phyloP scores from a whole-genome alignment of 2,888 invertebrate species.

The Chrysina gloriosa region DNA sequence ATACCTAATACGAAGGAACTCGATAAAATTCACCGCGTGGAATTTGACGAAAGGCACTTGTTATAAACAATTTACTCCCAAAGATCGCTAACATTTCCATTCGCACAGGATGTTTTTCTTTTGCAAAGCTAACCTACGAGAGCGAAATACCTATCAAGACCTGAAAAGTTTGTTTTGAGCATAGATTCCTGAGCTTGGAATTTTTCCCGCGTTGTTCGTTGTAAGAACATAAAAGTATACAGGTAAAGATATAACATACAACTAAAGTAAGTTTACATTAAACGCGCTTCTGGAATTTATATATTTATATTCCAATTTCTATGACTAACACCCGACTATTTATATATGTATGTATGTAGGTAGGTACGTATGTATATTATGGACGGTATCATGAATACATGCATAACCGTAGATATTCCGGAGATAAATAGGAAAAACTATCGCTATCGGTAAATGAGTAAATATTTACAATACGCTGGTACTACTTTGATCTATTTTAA shows the following conservation, averaged over 20 bases:
- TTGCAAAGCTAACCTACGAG: no score
- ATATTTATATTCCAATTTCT: background rate
- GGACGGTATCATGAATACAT: background rate
- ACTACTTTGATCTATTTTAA: constrained; percentile 17
- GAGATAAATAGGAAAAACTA: constrained; percentile 21
- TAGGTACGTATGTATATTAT: background rate
- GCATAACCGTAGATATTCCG: constrained; percentile 4
- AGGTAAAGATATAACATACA: background rate
- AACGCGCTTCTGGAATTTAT: background rate
- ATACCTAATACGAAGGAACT: no score
- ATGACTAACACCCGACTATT: background rate
- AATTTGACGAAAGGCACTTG: no score
- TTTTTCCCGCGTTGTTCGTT: no score
- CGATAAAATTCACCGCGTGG: no score
- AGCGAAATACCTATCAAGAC: no score
- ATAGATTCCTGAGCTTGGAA: no score
- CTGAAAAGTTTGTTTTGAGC: no score
- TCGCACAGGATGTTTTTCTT: no score
- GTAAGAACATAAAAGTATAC: background rate
- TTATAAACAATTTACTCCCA: no score
- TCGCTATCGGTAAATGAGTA: constrained; percentile 24
- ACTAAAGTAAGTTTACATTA: constrained; percentile 1
- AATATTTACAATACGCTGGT: constrained; percentile 12
- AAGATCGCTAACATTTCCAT: no score
- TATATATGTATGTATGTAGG: background rate